phyloP scores from a whole-genome alignment of 2,888 invertebrate species.

The Pterobdella sp. region DNA sequence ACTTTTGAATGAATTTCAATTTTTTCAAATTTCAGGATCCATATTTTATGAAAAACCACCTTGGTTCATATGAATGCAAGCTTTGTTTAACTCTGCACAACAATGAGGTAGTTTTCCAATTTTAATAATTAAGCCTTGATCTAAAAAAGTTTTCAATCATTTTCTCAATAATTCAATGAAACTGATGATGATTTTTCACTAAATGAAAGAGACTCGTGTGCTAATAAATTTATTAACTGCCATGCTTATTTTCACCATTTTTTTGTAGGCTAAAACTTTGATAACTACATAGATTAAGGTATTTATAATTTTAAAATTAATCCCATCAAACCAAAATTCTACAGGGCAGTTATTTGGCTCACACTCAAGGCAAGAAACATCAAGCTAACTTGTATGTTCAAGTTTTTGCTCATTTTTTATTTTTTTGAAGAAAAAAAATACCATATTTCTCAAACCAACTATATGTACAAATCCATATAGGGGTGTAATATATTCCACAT shows the following conservation, averaged over 20 bases:
- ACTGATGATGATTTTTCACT: no score
- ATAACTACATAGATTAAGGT: no score
- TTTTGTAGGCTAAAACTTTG: no score
- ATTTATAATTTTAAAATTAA: no score
- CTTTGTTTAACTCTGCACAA: slow-evolving; percentile 94
- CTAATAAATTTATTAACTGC: no score
- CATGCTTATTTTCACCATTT: no score
- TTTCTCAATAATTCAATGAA: background rate
- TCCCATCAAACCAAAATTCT: no score
- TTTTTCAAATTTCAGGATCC: slow-evolving; percentile 63
- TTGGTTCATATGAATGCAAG: slow-evolving; percentile 96
- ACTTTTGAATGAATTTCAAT: background rate
- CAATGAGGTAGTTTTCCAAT: slow-evolving; percentile 60
- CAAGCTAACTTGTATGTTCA: slow-evolving; percentile 74
- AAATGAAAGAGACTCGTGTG: no score
- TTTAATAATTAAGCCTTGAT: background rate
- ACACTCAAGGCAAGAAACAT: slow-evolving; percentile 97
- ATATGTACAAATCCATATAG: no score
- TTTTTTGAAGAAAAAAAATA: no score
- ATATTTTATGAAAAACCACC: slow-evolving; percentile 99
- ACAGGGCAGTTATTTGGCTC: slow-evolving; percentile 95
- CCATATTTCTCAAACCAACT: no score
- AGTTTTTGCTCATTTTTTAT: background rate
- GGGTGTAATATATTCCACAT: no score
- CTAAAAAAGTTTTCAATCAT: slow-evolving; percentile 2